Evolutionary conservation across 2,888 invertebrate genomes (phyloP).

Genomic region (Drosophila borborema): DNA sequence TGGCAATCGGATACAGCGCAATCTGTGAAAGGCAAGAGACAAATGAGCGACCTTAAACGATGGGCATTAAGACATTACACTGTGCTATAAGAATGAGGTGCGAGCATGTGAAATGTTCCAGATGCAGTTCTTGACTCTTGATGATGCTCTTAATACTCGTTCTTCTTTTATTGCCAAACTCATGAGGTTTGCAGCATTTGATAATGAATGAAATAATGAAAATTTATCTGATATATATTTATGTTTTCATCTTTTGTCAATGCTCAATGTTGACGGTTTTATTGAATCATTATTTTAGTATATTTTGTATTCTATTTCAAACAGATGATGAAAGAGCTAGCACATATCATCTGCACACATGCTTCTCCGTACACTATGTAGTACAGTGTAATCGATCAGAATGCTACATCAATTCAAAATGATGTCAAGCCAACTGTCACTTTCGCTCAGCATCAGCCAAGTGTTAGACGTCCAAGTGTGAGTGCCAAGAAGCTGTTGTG

Average conservation of each 20-base stretch:
- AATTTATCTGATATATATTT: neutral
- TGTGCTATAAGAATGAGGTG: neutral
- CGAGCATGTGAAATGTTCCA: neutral
- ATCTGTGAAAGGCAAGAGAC: constrained; percentile 54
- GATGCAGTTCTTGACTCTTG: neutral
- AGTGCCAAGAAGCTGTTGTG: constrained; percentile 61
- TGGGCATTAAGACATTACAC: constrained; percentile 26
- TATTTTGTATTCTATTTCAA: neutral
- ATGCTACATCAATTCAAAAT: neutral
- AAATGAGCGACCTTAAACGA: constrained; percentile 31
- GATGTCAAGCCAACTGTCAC: constrained; percentile 64
- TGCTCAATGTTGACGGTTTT: too few relatives aligned
- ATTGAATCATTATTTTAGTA: neutral
- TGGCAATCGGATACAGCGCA: constrained; percentile 64
- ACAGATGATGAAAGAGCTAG: neutral
- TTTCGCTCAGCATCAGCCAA: constrained; percentile 65
- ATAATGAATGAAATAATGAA: too few relatives aligned
- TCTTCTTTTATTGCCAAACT: too few relatives aligned
- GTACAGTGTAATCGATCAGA: constrained; percentile 55
- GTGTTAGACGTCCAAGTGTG: constrained; percentile 60
- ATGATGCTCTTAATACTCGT: too few relatives aligned
- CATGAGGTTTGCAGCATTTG: neutral
- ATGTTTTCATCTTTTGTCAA: too few relatives aligned
- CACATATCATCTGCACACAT: neutral
- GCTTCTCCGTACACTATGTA: constrained; percentile 18